Evolutionary conservation across 2,888 invertebrate species (phyloP).

Genomic region (Hymenopus coronatus): DNA sequence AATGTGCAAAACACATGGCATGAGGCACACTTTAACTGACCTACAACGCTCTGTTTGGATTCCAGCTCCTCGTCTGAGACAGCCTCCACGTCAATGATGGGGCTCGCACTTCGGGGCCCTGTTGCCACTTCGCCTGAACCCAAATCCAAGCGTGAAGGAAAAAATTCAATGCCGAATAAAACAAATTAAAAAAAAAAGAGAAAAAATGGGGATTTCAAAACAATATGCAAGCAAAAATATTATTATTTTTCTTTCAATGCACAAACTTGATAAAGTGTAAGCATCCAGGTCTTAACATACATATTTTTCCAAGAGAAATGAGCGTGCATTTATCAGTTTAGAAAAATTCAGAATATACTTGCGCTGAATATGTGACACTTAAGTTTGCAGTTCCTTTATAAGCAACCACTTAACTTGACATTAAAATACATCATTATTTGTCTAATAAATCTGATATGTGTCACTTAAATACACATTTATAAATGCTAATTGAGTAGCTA

Average conservation of each 20-base stretch:
- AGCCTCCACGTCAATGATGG: conserved; percentile 66
- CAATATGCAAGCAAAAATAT: conserved; percentile 14
- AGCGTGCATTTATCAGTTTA: neutral
- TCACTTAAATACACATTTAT: neutral
- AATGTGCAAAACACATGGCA: conserved; percentile 10
- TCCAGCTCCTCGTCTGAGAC: conserved; percentile 59
- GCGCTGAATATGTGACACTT: neutral
- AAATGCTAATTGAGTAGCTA: neutral
- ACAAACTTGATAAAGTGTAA: neutral
- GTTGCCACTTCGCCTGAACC: conserved; percentile 61
- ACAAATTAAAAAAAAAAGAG: neutral
- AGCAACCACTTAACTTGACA: neutral
- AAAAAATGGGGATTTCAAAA: conserved; percentile 8
- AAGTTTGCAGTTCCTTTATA: neutral
- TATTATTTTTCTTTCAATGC: conserved; percentile 1
- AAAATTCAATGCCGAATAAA: conserved; percentile 10
- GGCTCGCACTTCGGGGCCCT: conserved; percentile 59
- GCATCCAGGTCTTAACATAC: conserved; percentile 4
- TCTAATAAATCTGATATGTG: neutral
- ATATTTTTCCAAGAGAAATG: neutral
- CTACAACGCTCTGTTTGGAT: conserved; percentile 48
- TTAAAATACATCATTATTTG: neutral
- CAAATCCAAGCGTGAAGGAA: conserved; percentile 24
- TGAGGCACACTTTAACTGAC: conserved; percentile 53
- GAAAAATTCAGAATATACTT: neutral